Evolutionary conservation across 2,888 invertebrate species (phyloP).

Genomic region (Seira ritae): DNA sequence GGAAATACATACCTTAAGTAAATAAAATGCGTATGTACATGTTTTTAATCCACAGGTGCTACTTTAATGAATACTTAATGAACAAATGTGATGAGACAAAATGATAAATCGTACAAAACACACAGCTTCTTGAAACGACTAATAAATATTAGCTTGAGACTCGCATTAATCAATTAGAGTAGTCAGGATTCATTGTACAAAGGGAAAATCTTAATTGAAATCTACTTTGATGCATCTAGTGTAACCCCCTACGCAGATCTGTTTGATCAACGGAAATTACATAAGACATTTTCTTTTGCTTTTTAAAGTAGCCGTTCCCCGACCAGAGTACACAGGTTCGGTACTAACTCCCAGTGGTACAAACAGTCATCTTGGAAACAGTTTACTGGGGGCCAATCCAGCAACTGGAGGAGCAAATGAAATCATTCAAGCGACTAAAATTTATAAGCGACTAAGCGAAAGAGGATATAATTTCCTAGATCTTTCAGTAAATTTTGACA

Average conservation of each 20-base stretch:
- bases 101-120: neutral
- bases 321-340: constrained; percentile 63
- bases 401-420: constrained; percentile 75
- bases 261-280: too few relatives aligned
- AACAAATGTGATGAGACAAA: neutral
- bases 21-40: neutral
- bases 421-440: too few relatives aligned
- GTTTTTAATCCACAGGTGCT: neutral
- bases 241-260: too few relatives aligned
- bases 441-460: too few relatives aligned
- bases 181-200: neutral
- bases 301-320: constrained; percentile 48
- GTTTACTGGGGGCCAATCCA: constrained; percentile 66
- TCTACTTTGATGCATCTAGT: too few relatives aligned
- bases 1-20: neutral
- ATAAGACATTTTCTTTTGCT: constrained; percentile 9
- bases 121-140: too few relatives aligned
- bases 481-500: too few relatives aligned
- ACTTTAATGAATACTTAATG: too few relatives aligned
- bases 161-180: neutral
- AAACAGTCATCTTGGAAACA: constrained; percentile 61
- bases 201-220: constrained; percentile 16
- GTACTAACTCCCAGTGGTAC: constrained; percentile 66
- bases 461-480: too few relatives aligned
- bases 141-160: neutral